Evolutionary conservation across 2,113 vertebrate species (phyloP), one percentile per base, ranked within the genome.

Genomic region (Dinomys branickii): DNA sequence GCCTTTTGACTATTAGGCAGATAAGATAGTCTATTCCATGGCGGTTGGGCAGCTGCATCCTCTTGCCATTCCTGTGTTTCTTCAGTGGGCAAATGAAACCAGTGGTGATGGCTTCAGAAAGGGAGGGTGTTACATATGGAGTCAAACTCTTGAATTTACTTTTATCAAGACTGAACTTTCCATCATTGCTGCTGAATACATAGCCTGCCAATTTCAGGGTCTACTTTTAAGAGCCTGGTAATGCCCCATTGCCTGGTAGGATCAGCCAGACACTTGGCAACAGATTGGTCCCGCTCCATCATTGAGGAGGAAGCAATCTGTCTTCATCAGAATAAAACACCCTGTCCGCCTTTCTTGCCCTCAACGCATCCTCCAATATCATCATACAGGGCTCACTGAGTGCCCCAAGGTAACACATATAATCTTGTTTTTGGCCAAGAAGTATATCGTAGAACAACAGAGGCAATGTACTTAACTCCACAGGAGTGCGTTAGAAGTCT

Each of bases 381-480:
- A 10, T 85, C 16, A 65, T 61, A 20, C 10, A 81, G 5, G 30
- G 38, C 38, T 94, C 44, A 80, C 0, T 80, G 20, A 69, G 47
- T n/a, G 26, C 24, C 38, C 77, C 54, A 50, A 71, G 14, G 20
- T 93, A 50, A 47, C 28, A 47, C 47, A 47, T 30, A 30, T 41
- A 94, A 50, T 65, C 78, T 94, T 73, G 52, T 35, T 81, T 87
- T 33, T 94, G 71, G 85, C 41, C 38, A 86, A 52, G 38, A n/a
- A 94, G 69, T 47, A 4, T 61, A 44, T 22, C 85, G 35, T 44
- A 86, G 38, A 84, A 56, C 12, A 71, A 38, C 28, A 83, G 77
- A 94, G 54, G 1, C 16, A 87, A 63, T 56, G 38, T 44, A 3
- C 9, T 73, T 92, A 85, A 92, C 47, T 59, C 30, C 26, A 91